These are phyloP conservation scores for Rhegmatorhina hoffmannsi DNA, from an alignment of 2,113 vertebrate genomes.

Conservation along the genomic window DNA sequence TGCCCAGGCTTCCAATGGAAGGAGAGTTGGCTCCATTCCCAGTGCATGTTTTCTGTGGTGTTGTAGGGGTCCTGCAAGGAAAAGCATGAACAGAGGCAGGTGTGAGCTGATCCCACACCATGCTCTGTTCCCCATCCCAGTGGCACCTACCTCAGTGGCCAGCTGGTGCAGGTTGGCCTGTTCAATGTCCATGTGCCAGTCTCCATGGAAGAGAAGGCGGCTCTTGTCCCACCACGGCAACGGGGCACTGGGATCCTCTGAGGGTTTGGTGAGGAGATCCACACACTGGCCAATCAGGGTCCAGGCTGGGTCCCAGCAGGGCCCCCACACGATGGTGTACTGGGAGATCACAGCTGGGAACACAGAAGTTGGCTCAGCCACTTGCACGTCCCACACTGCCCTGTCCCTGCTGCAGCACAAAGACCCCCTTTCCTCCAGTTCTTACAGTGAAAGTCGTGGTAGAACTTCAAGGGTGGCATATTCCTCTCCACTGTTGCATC, in stretches of 20 bases:
- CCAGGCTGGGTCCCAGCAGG: conserved; percentile 98
- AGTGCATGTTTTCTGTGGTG: conserved; percentile 97
- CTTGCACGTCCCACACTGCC: fast-evolving
- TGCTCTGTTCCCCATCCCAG: fast-evolving
- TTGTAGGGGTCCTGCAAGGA: conserved; percentile 92
- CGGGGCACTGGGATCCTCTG: conserved; percentile 87
- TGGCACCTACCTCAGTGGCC: conserved; percentile 88
- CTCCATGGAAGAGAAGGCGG: conserved; percentile 89
- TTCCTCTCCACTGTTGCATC: conserved; percentile 88
- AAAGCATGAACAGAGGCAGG: neutral
- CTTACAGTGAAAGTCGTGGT: conserved; percentile 95
- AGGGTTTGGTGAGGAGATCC: conserved; percentile 94
- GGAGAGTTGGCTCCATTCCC: conserved; percentile 93
- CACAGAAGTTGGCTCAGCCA: neutral
- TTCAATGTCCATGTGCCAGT: conserved; percentile 93
- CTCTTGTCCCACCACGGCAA: conserved; percentile 99
- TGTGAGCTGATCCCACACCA: fast-evolving
- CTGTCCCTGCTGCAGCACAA: neutral
- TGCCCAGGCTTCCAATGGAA: conserved; percentile 93
- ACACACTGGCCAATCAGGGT: conserved; percentile 93
- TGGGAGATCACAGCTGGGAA: conserved; percentile 88
- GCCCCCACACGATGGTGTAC: conserved; percentile 97
- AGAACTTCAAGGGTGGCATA: conserved; percentile 96
- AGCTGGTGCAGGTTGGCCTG: conserved; percentile 96
- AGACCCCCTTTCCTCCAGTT: neutral